Evolutionary conservation across 2,888 invertebrate species (phyloP).

Genomic region (Homarus gammarus): DNA sequence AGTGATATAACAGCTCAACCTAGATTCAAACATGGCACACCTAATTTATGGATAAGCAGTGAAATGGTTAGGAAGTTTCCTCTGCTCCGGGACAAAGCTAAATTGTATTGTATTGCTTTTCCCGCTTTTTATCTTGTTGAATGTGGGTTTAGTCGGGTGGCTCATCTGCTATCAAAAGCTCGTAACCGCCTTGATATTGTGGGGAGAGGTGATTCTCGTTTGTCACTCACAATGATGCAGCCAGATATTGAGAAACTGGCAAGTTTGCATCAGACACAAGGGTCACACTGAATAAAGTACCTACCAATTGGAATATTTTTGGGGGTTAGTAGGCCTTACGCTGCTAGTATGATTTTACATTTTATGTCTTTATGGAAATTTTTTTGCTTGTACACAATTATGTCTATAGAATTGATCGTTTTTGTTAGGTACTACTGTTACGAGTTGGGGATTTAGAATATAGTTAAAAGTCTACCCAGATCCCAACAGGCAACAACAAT

Average conservation of each 20-base stretch:
- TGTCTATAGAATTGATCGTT: too few species aligned
- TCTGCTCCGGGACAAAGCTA: constrained; percentile 13
- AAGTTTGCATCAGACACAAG: constrained; percentile 26
- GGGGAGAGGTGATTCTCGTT: not conserved
- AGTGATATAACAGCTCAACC: constrained; percentile 5
- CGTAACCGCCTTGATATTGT: constrained; percentile 15
- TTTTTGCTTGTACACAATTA: too few species aligned
- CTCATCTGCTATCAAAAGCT: constrained; percentile 24
- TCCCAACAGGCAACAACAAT: too few species aligned
- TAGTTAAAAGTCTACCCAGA: too few species aligned
- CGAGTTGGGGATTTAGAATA: too few species aligned
- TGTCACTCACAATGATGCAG: not conserved
- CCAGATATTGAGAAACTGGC: not conserved
- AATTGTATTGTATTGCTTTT: constrained; percentile 11
- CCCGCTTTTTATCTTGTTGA: constrained; percentile 18
- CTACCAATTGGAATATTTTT: too few species aligned
- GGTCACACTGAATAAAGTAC: constrained; percentile 18
- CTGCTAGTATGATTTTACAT: too few species aligned
- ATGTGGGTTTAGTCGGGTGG: not conserved
- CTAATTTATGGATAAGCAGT: constrained; percentile 4
- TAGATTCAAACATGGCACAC: not conserved
- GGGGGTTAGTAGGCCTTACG: too few species aligned
- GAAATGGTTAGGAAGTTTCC: not conserved
- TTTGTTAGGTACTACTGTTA: too few species aligned
- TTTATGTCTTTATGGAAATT: too few species aligned